Evolutionary conservation across 2,797 vertebrate species (phyloP).

Genomic region (Cyclopterus lumpus): DNA sequence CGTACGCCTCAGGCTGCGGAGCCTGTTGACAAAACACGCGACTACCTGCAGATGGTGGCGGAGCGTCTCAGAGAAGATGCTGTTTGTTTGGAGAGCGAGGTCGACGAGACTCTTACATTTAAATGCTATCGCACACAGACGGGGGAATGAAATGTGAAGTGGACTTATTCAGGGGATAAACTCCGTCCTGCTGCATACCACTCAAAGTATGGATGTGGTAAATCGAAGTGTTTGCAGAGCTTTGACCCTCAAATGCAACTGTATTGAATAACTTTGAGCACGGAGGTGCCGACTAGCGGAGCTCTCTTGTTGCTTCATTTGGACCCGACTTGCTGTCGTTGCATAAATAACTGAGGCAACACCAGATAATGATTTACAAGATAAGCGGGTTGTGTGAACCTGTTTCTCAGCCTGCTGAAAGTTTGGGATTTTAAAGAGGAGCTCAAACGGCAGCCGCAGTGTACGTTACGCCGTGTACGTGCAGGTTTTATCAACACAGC

Average conservation of each 20-base stretch:
- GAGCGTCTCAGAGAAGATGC: background rate
- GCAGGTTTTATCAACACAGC: background rate
- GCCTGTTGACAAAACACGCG: slow-evolving; percentile 53
- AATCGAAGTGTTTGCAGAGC: background rate
- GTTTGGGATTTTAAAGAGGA: background rate
- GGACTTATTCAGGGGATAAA: background rate
- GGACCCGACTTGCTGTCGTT: background rate
- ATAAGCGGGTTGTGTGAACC: slow-evolving; percentile 17
- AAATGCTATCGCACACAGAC: background rate
- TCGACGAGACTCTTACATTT: background rate
- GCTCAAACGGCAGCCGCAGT: background rate
- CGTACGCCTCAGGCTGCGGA: background rate
- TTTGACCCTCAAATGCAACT: background rate
- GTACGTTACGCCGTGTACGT: background rate
- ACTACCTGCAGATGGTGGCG: background rate
- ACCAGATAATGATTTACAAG: slow-evolving; percentile 58
- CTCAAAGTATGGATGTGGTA: background rate
- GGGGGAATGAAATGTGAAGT: background rate
- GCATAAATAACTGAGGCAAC: slow-evolving; percentile 22
- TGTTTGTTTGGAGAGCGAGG: background rate
- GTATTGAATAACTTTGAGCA: background rate
- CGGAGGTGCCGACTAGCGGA: background rate
- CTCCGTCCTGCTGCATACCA: background rate
- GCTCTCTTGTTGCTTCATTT: background rate
- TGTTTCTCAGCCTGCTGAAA: background rate